Conservation (phyloP, 2,113 vertebrate genomes). For the Phocoena sinus region DNA sequence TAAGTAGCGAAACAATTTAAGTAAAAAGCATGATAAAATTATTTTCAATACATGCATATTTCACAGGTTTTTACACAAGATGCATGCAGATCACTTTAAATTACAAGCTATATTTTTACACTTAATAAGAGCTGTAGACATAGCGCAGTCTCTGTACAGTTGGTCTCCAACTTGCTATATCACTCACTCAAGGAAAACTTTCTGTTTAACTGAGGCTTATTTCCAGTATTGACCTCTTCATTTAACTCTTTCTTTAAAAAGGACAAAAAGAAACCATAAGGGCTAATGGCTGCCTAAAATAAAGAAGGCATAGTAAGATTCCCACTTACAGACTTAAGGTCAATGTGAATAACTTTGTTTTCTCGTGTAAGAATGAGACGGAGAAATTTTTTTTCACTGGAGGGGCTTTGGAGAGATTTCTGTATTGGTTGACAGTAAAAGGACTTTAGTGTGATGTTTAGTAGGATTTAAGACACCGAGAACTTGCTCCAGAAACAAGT, state of each 20-base stretch:
- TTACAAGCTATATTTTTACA: not conserved
- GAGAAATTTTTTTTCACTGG: not conserved
- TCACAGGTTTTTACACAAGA: not conserved
- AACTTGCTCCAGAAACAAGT: not conserved
- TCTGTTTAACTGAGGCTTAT: not conserved
- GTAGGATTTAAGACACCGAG: not conserved
- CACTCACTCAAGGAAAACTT: not conserved
- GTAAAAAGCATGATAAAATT: not conserved
- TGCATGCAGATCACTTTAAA: not conserved
- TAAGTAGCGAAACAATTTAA: not conserved
- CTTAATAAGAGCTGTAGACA: not conserved
- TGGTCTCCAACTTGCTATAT: not conserved
- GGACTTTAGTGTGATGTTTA: not conserved
- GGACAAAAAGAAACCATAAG: not conserved
- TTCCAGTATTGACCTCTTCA: not conserved
- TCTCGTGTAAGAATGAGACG: not conserved
- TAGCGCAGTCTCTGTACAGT: not conserved
- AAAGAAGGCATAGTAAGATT: not conserved
- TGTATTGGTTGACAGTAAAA: not conserved
- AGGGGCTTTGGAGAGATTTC: not conserved
- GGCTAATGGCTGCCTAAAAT: not conserved
- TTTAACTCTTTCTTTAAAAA: not conserved
- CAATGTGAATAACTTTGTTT: not conserved
- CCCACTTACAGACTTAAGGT: not conserved
- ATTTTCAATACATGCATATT: not conserved